Evolutionary conservation across 1,140 invertebrate genomes (phyloP), one percentile per base, ranked within the genome.

Genomic region (Trichoplusia ni): DNA sequence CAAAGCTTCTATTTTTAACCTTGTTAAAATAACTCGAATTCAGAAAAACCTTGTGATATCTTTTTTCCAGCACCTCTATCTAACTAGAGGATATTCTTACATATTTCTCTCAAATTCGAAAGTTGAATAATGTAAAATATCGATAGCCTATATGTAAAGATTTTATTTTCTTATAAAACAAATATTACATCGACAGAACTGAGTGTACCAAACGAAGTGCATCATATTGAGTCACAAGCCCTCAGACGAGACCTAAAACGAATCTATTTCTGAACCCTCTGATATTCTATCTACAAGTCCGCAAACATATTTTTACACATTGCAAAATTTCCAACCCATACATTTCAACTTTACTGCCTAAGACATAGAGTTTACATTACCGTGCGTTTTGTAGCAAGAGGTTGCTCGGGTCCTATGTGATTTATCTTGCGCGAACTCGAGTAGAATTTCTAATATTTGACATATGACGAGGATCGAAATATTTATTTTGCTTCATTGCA

Each of bases 401-500:
- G 44, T 47, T 47, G 11, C 23, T 29, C 1, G 25, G 18, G n/a
- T 6, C 14, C 23, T 14, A 47, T 51, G 29, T 51, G 47, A 51
- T 51, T 51, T 51, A 51, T 51, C 47, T 51, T 51, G 47, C 27
- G 31, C 47, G 29, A 51, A 51, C 27, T 51, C 47, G 27, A 51
- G 47, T 51, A 31, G 47, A 51, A 51, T 51, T 51, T 18, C 13
- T 51, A 33, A 51, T 51, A 21, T 51, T 51, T 33, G 47, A 51
- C 29, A 23, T 51, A 21, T 51, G 29, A 51, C 47, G 14, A 51
- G 27, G 47, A 18, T 21, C 6, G 47, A 51, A 51, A 51, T 33
- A 51, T 51, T 35, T 51, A 33, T 16, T 33, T 9, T 49, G 14
- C 14, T 49, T 51, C 47, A 33, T 49, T 33, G 47, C 9, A 11